These are phyloP conservation scores for Meandrina meandrites DNA, from an alignment of 92 coral and sea anemone species.

Conservation along the genomic window DNA sequence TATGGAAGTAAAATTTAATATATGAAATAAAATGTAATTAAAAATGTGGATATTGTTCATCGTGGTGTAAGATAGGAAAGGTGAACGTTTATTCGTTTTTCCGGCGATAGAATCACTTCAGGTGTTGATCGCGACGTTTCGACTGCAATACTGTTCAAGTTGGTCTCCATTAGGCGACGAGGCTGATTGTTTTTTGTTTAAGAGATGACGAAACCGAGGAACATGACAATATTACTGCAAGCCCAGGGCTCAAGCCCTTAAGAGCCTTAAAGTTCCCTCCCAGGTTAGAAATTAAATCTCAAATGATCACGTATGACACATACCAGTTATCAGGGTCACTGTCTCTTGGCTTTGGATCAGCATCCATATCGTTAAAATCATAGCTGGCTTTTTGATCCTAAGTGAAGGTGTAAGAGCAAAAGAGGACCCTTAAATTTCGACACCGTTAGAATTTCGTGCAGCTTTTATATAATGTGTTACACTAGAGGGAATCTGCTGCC, in stretches of 20 bases:
- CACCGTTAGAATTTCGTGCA: neutral
- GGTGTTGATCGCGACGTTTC: no score
- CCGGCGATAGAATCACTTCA: no score
- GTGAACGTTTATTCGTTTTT: no score
- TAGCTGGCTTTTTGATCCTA: conserved; percentile 99
- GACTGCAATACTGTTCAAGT: no score
- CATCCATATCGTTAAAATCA: conserved; percentile 99
- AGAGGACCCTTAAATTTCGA: neutral
- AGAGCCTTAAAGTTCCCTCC: neutral
- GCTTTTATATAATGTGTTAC: neutral
- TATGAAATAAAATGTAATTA: no score
- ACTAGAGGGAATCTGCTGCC: neutral
- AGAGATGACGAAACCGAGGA: neutral
- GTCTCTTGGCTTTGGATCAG: conserved; percentile 97
- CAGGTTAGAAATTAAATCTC: neutral
- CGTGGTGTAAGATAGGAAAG: no score
- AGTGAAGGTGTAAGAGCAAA: neutral
- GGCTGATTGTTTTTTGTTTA: no score
- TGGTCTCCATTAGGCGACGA: no score
- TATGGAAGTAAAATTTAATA: no score
- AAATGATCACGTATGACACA: neutral
- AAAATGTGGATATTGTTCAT: no score
- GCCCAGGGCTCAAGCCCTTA: no score
- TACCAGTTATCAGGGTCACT: conserved; percentile 98
- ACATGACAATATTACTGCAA: neutral